Percentiles rank a stretch among this genome's conserved stretches.
Conservation (phyloP, 2,113 vertebrate species). For the Tursiops truncatus region DNA sequence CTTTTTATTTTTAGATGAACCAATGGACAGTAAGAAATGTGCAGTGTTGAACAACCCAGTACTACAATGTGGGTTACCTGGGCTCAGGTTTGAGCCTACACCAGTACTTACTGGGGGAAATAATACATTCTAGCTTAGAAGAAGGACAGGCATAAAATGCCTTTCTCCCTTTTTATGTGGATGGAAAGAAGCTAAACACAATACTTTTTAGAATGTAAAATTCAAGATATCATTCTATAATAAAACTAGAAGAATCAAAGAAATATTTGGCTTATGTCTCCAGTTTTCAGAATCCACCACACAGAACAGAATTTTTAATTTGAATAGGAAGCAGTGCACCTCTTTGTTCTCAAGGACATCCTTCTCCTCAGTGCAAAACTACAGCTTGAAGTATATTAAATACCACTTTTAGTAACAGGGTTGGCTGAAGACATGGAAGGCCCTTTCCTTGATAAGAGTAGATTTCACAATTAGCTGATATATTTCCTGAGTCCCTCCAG, state of each 20-base stretch:
- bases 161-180: background rate
- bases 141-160: background rate
- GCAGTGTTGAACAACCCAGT: background rate
- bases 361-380: background rate
- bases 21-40: background rate
- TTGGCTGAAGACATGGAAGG: background rate
- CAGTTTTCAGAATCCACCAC: background rate
- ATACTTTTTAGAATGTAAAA: conserved; percentile 25
- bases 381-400: background rate
- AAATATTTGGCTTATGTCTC: background rate
- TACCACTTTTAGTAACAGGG: background rate
- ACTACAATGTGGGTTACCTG: background rate
- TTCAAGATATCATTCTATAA: background rate
- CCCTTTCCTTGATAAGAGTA: background rate
- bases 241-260: background rate
- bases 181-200: background rate
- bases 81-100: background rate
- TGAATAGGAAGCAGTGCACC: background rate
- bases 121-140: background rate
- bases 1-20: background rate
- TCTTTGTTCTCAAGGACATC: background rate
- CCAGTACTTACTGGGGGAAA: background rate
- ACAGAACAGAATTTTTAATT: background rate
- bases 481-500: background rate
- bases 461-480: background rate